Evolutionary conservation across 2,888 invertebrate genomes (phyloP).

Genomic region (Apodemia mormo): DNA sequence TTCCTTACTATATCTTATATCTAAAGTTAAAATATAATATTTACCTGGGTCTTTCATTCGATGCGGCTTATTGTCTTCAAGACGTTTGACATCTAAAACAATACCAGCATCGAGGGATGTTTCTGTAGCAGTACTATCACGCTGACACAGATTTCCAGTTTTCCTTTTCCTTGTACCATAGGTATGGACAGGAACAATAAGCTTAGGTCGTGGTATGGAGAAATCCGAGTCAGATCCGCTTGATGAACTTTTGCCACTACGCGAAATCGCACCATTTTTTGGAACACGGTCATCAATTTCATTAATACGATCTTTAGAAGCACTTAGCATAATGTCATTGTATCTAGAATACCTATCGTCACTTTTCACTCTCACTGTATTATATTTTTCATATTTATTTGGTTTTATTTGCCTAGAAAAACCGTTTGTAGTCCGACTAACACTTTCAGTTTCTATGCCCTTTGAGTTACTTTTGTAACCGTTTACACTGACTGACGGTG

Average conservation of each 20-base stretch:
- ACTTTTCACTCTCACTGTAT: constrained; percentile 77
- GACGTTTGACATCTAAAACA: constrained; percentile 64
- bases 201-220: constrained; percentile 91
- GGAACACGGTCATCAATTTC: constrained; percentile 54
- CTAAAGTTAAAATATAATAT: constrained; percentile 23
- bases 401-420: constrained; percentile 69
- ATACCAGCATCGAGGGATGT: constrained; percentile 69
- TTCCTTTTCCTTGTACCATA: constrained; percentile 90
- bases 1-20: neutral
- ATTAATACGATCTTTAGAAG: constrained; percentile 57
- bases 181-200: constrained; percentile 94
- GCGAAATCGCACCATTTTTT: constrained; percentile 55
- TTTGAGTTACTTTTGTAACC: constrained; percentile 61
- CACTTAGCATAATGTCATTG: constrained; percentile 65
- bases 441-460: constrained; percentile 71
- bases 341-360: constrained; percentile 74
- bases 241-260: constrained; percentile 78
- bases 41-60: constrained; percentile 66
- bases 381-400: constrained; percentile 60
- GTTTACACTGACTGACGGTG: constrained; percentile 50
- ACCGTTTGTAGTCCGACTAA: constrained; percentile 72
- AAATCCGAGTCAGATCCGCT: constrained; percentile 85
- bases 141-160: constrained; percentile 87
- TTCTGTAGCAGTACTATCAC: constrained; percentile 73
- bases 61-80: constrained; percentile 58